Evolutionary conservation across 2,797 vertebrate genomes (phyloP).

Genomic region (Macropus fuliginosus): DNA sequence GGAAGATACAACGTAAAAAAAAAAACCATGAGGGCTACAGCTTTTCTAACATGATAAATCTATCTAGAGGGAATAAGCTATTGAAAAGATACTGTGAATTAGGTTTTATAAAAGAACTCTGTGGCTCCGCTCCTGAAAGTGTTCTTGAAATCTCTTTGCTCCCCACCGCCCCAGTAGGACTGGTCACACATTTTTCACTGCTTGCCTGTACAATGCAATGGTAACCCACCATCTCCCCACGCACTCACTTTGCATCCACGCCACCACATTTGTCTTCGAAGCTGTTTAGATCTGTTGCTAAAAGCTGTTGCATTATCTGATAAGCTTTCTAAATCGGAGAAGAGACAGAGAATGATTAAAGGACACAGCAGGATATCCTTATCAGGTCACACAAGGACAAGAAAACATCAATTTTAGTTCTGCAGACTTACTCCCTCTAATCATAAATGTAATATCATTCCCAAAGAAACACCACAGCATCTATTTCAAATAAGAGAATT

Average conservation of each 20-base stretch:
- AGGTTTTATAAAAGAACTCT: not conserved
- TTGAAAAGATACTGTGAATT: not conserved
- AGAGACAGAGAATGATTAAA: slow-evolving; percentile 74
- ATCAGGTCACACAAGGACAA: slow-evolving; percentile 53
- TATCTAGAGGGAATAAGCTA: not conserved
- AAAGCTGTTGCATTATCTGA: slow-evolving; percentile 98
- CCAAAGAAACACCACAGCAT: slow-evolving; percentile 43
- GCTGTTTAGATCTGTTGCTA: slow-evolving; percentile 98
- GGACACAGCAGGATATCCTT: slow-evolving; percentile 61
- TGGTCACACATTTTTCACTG: not conserved
- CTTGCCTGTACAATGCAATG: not conserved
- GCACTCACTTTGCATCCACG: slow-evolving; percentile 93
- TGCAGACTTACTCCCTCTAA: slow-evolving; percentile 26
- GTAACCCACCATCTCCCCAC: not conserved
- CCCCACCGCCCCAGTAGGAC: not conserved
- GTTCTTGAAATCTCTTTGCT: not conserved
- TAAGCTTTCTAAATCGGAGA: slow-evolving; percentile 91
- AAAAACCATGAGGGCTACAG: not conserved
- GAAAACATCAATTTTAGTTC: slow-evolving; percentile 64
- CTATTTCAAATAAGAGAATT: not conserved
- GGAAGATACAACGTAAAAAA: not conserved
- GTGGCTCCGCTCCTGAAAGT: not conserved
- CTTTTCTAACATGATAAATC: not conserved
- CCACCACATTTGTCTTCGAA: slow-evolving; percentile 99
- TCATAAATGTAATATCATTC: slow-evolving; percentile 46